Evolutionary conservation across 2,113 vertebrate species (phyloP).

Genomic region (Tauraco erythrolophus): DNA sequence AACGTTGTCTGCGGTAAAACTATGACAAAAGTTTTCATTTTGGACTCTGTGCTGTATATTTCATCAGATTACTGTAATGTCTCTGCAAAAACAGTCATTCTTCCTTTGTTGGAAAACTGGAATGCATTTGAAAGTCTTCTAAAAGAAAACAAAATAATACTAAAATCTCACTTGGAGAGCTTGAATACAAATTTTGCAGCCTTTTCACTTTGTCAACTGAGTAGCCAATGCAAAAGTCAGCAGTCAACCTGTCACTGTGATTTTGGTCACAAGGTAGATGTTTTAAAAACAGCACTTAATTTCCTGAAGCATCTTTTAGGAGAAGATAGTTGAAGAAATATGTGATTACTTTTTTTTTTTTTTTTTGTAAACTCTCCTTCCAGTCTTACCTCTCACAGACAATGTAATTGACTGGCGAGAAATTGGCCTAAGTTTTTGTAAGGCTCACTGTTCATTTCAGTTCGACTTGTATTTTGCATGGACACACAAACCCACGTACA

Average conservation of each 20-base stretch:
- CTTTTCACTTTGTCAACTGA: background rate
- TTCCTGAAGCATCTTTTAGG: background rate
- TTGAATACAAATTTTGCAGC: background rate
- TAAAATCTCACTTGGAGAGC: background rate
- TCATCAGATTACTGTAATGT: background rate
- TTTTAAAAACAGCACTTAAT: background rate
- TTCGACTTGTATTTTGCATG: background rate
- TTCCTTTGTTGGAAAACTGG: background rate
- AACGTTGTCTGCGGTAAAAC: background rate
- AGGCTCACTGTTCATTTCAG: background rate
- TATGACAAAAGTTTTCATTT: background rate
- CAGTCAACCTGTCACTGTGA: background rate
- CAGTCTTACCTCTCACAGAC: background rate
- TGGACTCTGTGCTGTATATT: background rate
- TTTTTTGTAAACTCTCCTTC: too few relatives aligned
- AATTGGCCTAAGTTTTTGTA: background rate
- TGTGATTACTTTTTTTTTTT: accelerated
- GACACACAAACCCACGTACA: background rate
- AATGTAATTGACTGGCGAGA: background rate
- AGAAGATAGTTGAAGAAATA: background rate
- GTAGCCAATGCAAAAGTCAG: background rate
- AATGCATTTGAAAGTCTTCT: background rate
- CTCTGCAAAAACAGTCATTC: background rate
- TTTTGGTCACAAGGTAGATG: background rate
- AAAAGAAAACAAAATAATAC: background rate